Base-by-base conservation (phyloP, 2,888 invertebrate genomes). In the Phyllotreta cruciferae region DNA sequence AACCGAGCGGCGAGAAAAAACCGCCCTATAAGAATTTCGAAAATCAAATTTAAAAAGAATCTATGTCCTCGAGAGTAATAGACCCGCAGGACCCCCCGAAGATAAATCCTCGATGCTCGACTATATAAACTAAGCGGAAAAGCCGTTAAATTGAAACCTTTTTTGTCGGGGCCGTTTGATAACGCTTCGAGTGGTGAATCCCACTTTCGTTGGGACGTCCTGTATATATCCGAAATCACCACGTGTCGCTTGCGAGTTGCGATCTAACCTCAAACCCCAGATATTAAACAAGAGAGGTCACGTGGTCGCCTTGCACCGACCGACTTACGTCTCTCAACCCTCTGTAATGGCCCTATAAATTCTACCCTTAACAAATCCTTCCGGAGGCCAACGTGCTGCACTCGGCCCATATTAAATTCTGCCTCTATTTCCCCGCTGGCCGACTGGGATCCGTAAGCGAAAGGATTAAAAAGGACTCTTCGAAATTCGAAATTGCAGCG, bases 261-360 rank as follows among this genome's bases (percentile, higher is more conserved):
- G 35, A 49, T 36, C 49, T 56, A 49, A 24, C 11, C 14, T 47
- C 24, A 24, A 14, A 13, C 45, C 36, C 11, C 49, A 35, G 41
- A 58, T 38, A 58, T 58, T 58, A 58, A 58, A 58, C 36, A 58
- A 49, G 41, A 49, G 41, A 50, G 58, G 58, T 58, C 58, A 58
- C 34, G 58, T 58, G 58, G 58, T 13, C 36, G 41, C 50, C 58
- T 39, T 58, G 50, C 58, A 58, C 49, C 57, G 38, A 57, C 57
- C 57, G 11, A 57, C 47, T 58, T 58, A 41, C 41, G 58, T 58
- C 49, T 58, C 50, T 58, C 50, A 50, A 50, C 50, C 58, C 49
- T 49, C 36, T 14, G 49, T 58, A 58, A 58, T 58, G 58, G 58
- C 41, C 58, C 58, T 50, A 58, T 58, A 58, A 58, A 58, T 58